Evolutionary conservation across 2,797 vertebrate genomes (phyloP).

Genomic region (Coracias cyanogaster): DNA sequence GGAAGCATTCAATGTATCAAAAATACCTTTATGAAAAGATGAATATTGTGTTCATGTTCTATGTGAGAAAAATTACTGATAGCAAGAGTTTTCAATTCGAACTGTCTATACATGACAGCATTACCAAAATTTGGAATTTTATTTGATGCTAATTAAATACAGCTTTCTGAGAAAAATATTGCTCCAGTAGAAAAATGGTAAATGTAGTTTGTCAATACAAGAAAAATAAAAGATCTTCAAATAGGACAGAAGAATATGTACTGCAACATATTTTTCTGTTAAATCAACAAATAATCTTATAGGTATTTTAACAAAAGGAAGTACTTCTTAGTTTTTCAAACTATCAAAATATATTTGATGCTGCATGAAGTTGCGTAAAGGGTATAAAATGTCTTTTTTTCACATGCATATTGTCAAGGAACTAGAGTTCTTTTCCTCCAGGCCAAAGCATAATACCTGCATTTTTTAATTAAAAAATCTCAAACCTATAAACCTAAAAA

Average conservation of each 20-base stretch:
- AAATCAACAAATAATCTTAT: not conserved
- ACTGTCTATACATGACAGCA: fast-evolving
- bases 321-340: not conserved
- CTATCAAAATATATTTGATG: not conserved
- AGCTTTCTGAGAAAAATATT: not conserved
- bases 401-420: not conserved
- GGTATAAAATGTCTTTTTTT: not conserved
- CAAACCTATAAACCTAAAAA: not conserved
- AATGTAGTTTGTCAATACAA: not conserved
- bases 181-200: not conserved
- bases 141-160: not conserved
- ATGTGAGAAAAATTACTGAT: not conserved
- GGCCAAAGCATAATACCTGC: not conserved
- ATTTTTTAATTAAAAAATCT: not conserved
- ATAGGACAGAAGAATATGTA: not conserved
- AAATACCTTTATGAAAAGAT: not conserved
- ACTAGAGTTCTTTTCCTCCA: not conserved
- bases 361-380: not conserved
- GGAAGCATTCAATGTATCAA: not conserved
- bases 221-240: not conserved
- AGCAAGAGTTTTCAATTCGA: not conserved
- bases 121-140: not conserved
- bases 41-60: not conserved
- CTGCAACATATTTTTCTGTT: not conserved
- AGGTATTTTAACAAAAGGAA: not conserved